A percentile compares a stretch with the other conserved stretches of the same genome.
phyloP scores from a whole-genome alignment of 2,113 vertebrate species.

The Capreolus pygargus region DNA sequence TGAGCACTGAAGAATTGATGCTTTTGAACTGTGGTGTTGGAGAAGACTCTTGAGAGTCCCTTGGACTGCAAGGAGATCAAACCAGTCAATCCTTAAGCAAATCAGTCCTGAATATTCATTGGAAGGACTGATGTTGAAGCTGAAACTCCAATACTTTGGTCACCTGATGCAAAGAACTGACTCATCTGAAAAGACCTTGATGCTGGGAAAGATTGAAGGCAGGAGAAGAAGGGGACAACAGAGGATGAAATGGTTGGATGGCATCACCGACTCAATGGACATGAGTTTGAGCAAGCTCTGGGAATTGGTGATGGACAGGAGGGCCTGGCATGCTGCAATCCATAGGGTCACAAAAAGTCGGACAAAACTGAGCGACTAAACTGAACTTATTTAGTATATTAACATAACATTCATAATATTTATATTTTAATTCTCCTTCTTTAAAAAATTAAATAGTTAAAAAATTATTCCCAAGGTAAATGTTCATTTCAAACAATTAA shows the following conservation, averaged over 20 bases:
- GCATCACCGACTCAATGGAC: neutral
- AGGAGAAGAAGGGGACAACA: neutral
- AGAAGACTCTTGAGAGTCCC: neutral
- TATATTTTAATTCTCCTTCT: constrained; percentile 52
- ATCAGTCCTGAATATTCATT: neutral
- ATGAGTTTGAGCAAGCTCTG: neutral
- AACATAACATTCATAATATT: constrained; percentile 1
- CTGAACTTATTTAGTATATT: neutral
- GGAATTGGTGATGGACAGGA: neutral
- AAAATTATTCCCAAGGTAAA: neutral
- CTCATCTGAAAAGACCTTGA: neutral
- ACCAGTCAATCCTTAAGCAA: neutral
- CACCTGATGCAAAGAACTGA: neutral
- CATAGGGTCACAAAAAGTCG: neutral
- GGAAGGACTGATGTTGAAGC: neutral
- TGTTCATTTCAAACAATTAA: constrained; percentile 35
- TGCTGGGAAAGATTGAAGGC: neutral
- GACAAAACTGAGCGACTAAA: neutral
- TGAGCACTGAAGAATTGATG: neutral
- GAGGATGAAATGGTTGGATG: neutral
- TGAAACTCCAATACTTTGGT: neutral
- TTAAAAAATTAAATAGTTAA: constrained; percentile 43
- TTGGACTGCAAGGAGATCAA: neutral
- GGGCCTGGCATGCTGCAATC: neutral
- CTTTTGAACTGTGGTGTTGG: neutral